phyloP scores from a whole-genome alignment of 1,140 invertebrate genomes.

The Teleopsis dalmanni region DNA sequence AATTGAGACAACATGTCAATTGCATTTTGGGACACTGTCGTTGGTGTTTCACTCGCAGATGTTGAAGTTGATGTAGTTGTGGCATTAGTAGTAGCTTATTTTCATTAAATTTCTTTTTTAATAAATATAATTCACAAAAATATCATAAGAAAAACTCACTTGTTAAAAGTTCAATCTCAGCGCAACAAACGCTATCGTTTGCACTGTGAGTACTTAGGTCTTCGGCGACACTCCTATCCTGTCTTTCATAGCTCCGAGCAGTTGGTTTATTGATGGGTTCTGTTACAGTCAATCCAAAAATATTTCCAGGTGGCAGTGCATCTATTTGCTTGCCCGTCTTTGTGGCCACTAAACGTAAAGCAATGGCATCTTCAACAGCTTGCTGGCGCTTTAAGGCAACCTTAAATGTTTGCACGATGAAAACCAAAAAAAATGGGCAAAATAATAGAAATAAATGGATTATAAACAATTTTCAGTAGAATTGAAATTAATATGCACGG shows the following conservation, averaged over 20 bases:
- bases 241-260: too few relatives aligned
- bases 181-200: too few relatives aligned
- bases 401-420: conserved; percentile 44
- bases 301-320: conserved; percentile 81
- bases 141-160: not conserved
- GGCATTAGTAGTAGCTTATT: not conserved
- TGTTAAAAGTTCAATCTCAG: too few relatives aligned
- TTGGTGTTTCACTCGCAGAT: not conserved
- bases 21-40: conserved; percentile 52
- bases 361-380: conserved; percentile 94
- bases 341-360: conserved; percentile 80
- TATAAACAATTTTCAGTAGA: conserved; percentile 2
- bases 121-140: too few relatives aligned
- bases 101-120: too few relatives aligned
- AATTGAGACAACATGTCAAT: conserved; percentile 77
- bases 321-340: conserved; percentile 75
- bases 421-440: not conserved
- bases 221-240: too few relatives aligned
- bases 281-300: conserved; percentile 76
- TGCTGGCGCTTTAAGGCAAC: conserved; percentile 96
- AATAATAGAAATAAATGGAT: conserved; percentile 7
- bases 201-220: too few relatives aligned
- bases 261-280: conserved; percentile 48
- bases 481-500: conserved; percentile 43
- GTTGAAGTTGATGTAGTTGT: conserved; percentile 2